These are phyloP conservation scores for Callipepla squamata DNA, from an alignment of 2,113 vertebrate genomes.

Conservation along the genomic window DNA sequence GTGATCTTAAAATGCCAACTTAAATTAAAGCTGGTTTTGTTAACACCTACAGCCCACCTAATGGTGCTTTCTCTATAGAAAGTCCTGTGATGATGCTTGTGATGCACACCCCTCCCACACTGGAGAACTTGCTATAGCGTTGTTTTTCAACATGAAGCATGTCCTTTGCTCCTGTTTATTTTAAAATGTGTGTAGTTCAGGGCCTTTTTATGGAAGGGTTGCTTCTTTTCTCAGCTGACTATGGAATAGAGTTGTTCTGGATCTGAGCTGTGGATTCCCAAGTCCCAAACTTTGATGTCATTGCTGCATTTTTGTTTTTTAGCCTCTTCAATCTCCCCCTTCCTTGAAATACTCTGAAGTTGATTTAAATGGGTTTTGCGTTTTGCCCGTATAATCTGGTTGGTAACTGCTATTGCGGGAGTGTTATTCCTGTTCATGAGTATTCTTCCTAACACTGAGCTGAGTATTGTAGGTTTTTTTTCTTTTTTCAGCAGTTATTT, in stretches of 20 bases:
- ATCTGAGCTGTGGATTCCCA: not conserved
- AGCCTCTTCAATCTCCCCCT: not conserved
- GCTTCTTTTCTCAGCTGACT: not conserved
- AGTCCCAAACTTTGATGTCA: not conserved
- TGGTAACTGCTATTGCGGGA: not conserved
- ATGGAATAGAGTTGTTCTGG: not conserved
- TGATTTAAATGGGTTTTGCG: not conserved
- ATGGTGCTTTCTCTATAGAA: not conserved
- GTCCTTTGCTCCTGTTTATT: not conserved
- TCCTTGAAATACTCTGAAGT: not conserved
- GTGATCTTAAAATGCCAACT: not conserved
- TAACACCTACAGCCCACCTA: not conserved
- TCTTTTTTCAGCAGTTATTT: not conserved
- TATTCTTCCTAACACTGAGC: not conserved
- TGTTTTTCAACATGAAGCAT: slow-evolving; percentile 15
- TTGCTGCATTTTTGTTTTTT: not conserved
- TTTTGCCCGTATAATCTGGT: not conserved
- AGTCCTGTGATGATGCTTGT: not conserved
- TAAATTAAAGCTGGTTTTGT: not conserved
- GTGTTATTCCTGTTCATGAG: not conserved
- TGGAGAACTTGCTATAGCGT: not conserved
- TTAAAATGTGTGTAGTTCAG: not conserved
- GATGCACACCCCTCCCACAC: not conserved
- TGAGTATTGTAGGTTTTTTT: not conserved
- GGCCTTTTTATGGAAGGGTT: not conserved